Evolutionary conservation across 2,888 invertebrate genomes (phyloP).

Genomic region (Ornithoptera alexandrae): DNA sequence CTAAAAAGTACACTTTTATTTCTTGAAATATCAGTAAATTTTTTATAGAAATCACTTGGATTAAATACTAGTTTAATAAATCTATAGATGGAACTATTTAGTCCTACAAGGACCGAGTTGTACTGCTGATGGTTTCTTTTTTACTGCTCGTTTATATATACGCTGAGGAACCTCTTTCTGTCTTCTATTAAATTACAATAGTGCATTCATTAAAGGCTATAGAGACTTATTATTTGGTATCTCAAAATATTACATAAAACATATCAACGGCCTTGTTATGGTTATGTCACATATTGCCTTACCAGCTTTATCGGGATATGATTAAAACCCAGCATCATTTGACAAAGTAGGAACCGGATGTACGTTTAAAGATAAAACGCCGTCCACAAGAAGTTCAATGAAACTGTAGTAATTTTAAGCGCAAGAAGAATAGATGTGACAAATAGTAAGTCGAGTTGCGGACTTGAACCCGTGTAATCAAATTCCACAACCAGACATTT

Average conservation of each 20-base stretch:
- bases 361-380: not conserved
- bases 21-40: not conserved
- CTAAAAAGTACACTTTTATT: slow-evolving; percentile 5
- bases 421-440: slow-evolving; percentile 19
- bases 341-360: not conserved
- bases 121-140: not conserved
- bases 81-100: not conserved
- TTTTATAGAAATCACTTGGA: not conserved
- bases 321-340: not conserved
- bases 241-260: too few species aligned
- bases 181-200: too few species aligned
- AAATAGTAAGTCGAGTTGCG: slow-evolving; percentile 15
- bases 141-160: too few species aligned
- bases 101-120: not conserved
- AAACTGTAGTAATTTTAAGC: slow-evolving; percentile 6
- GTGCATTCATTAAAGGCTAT: too few species aligned
- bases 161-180: too few species aligned
- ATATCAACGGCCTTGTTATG: too few species aligned
- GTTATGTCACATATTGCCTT: too few species aligned
- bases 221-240: too few species aligned
- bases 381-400: not conserved
- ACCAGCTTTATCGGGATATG: too few species aligned
- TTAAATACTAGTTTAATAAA: not conserved
- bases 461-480: slow-evolving; percentile 22
- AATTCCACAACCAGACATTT: slow-evolving; percentile 21